phyloP scores from a whole-genome alignment of 35 echinoderm and acorn worm genomes.

The Ptychodera flava region DNA sequence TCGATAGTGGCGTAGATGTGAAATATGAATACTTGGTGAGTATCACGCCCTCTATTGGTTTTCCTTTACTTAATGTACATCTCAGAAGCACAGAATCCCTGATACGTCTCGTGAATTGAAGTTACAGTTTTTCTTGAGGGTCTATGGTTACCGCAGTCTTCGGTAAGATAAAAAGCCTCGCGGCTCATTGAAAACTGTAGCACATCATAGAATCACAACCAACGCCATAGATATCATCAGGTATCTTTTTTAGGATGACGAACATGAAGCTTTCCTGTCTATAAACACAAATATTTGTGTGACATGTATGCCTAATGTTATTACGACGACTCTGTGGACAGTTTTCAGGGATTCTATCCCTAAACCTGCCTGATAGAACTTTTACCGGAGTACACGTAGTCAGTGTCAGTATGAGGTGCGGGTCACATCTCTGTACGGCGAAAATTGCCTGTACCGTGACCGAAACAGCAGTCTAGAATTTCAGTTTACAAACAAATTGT shows the following conservation, averaged over 20 bases:
- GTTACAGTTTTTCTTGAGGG: background rate
- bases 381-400: background rate
- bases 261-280: too few species aligned
- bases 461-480: background rate
- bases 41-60: background rate
- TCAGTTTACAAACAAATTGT: background rate
- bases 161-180: background rate
- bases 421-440: background rate
- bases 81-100: too few species aligned
- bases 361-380: too few species aligned
- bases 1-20: conserved; percentile 23
- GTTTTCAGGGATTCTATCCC: too few species aligned
- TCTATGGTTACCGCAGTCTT: background rate
- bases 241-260: too few species aligned
- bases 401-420: background rate
- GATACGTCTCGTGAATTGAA: too few species aligned
- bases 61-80: background rate
- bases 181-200: background rate
- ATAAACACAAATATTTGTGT: too few species aligned
- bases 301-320: too few species aligned
- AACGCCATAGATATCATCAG: background rate
- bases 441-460: background rate
- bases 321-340: too few species aligned
- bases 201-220: background rate
- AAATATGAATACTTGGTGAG: conserved; percentile 39